phyloP scores from a whole-genome alignment of 1,140 invertebrate genomes.

The Lucilia cuprina region DNA sequence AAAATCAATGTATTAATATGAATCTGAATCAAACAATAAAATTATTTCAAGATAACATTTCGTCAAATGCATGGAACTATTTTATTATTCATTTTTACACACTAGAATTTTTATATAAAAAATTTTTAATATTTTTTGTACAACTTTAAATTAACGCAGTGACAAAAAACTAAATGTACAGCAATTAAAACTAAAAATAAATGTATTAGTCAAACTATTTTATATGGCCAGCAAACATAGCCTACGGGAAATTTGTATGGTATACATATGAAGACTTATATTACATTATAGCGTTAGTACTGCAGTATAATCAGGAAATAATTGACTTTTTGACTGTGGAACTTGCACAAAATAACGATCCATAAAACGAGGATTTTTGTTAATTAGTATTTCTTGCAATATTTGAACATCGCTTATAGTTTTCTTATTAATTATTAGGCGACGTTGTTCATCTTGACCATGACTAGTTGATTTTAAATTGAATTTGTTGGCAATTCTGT shows the following conservation, averaged over 20 bases:
- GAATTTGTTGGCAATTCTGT: constrained; percentile 57
- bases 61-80: neutral
- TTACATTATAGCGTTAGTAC: constrained; percentile 7
- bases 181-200: neutral
- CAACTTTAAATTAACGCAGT: constrained; percentile 18
- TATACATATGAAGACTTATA: too few relatives aligned
- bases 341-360: constrained; percentile 59
- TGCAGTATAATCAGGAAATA: constrained; percentile 50
- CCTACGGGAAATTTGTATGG: neutral
- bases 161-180: neutral
- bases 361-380: constrained; percentile 50
- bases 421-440: constrained; percentile 63
- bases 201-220: neutral
- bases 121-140: neutral
- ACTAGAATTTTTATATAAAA: neutral
- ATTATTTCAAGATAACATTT: neutral
- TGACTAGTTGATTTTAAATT: constrained; percentile 69
- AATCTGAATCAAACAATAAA: too few relatives aligned
- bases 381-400: constrained; percentile 48
- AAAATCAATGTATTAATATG: neutral
- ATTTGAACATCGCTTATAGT: constrained; percentile 43
- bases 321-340: constrained; percentile 50
- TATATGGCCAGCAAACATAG: neutral
- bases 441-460: constrained; percentile 64
- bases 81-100: neutral